Base-by-base conservation (phyloP, 2,113 vertebrate species). In the Notothenia rossii region DNA sequence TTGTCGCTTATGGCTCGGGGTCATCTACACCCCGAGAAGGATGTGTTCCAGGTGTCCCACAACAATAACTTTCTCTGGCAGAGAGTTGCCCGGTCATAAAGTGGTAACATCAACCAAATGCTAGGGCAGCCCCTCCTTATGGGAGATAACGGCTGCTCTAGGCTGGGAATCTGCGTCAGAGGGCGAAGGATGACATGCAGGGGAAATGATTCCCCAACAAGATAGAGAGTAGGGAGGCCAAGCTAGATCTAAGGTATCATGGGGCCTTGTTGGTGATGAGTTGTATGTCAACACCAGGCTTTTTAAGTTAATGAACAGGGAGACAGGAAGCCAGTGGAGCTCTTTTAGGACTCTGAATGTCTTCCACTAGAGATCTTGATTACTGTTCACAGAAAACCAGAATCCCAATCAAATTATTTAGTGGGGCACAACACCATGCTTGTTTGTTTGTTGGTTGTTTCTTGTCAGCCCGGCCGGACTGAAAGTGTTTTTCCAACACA, bases 401-500 rank as follows among this genome's bases (percentile, higher is more conserved):
- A 77, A 78, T 74, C 65, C 64, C 75, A 71, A 84, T 82, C 49
- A 76, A 65, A 67, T 64, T 63, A 7, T 53, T 80, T 50, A 62
- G 14, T 70, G 60, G 46, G 56, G 15, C 29, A 70, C 77, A 56
- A 76, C 83, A 49, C 56, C 51, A 10, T 50, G 66, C 81, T 87
- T 81, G 84, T 87, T 89, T 82, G 55, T 49, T 17, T 9, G 14
- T 33, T 66, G 49, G 63, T 64, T 33, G 61, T 61, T 78, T 78
- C 72, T 90, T 88, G 75, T 81, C 72, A 83, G 82, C 84, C 56
- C 8, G 50, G 86, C 84, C 85, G 63, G 75, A 62, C 81, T 63
- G 84, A 88, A 78, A 62, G 85, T 75, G 90, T 86, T 51, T 88
- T 84, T 87, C 86, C 82, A 65, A 79, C 78, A 72, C 82, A 89